Evolutionary conservation across 2,888 invertebrate genomes (phyloP).

Genomic region (Sussaba pulchella): DNA sequence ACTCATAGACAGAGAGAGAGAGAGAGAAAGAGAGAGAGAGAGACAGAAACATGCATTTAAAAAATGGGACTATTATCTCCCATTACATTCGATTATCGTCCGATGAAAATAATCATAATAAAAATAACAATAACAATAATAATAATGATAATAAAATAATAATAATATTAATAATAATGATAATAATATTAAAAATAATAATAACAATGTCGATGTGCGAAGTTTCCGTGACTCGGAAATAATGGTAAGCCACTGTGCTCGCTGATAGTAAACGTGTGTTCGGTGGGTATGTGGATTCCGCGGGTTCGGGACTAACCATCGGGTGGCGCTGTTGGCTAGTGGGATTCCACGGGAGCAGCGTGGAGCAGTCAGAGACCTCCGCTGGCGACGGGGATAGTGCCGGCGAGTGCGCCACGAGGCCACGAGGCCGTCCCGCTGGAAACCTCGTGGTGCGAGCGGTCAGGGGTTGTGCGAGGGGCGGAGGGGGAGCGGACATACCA

Average conservation of each 20-base stretch:
- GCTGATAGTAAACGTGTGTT: conserved; percentile 67
- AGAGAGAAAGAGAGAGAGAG: no score
- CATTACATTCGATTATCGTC: conserved; percentile 1
- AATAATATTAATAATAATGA: no score
- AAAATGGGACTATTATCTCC: not conserved
- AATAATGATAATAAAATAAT: no score
- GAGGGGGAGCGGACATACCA: conserved; percentile 74
- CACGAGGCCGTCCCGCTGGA: conserved; percentile 56
- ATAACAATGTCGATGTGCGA: conserved; percentile 20
- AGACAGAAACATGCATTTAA: no score
- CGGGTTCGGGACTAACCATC: conserved; percentile 36
- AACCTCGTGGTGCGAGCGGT: conserved; percentile 59
- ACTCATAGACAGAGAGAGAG: no score
- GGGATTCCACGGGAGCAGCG: conserved; percentile 27
- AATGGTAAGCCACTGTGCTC: conserved; percentile 55
- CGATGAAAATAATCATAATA: no score
- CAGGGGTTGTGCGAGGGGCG: conserved; percentile 55
- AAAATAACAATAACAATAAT: no score
- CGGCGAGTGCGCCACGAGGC: conserved; percentile 49
- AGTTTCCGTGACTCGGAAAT: conserved; percentile 6
- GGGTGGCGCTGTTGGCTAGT: conserved; percentile 61
- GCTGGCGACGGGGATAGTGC: conserved; percentile 54
- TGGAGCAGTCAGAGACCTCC: conserved; percentile 37
- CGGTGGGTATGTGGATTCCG: conserved; percentile 59
- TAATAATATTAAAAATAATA: not conserved